Percentiles rank a stretch among this genome's conserved stretches.
Conservation (phyloP, 2,797 vertebrate species). For the Paramormyrops hopkinsi region DNA sequence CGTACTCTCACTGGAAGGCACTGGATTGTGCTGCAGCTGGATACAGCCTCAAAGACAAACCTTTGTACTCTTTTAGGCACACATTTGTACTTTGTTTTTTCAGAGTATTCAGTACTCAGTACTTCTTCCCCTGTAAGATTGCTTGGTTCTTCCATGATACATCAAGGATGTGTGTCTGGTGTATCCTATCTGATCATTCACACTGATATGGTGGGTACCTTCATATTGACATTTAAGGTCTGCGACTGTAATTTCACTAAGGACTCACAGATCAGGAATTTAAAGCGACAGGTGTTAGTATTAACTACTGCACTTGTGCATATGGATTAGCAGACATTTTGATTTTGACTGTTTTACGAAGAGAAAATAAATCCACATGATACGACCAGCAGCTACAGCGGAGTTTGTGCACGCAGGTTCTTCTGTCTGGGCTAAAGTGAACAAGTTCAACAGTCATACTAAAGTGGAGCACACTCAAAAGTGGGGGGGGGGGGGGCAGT, state of each 20-base stretch:
- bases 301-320: neutral
- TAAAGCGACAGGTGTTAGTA: neutral
- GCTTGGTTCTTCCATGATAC: neutral
- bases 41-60: neutral
- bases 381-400: conserved; percentile 94
- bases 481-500: neutral
- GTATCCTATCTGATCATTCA: neutral
- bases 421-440: conserved; percentile 74
- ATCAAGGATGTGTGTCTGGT: neutral
- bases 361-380: conserved; percentile 43
- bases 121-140: too few species aligned
- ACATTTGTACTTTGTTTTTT: too few species aligned
- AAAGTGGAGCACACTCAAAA: neutral
- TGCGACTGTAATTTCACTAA: neutral
- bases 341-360: neutral
- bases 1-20: neutral
- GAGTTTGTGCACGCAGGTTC: conserved; percentile 76
- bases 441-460: neutral
- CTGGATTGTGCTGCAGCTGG: neutral
- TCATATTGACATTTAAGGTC: neutral
- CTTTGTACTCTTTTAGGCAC: neutral
- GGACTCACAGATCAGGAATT: neutral
- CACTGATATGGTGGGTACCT: neutral
- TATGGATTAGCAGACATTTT: neutral
- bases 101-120: too few species aligned